phyloP scores from a whole-genome alignment of 2,113 vertebrate genomes.

The Todiramphus chloris region DNA sequence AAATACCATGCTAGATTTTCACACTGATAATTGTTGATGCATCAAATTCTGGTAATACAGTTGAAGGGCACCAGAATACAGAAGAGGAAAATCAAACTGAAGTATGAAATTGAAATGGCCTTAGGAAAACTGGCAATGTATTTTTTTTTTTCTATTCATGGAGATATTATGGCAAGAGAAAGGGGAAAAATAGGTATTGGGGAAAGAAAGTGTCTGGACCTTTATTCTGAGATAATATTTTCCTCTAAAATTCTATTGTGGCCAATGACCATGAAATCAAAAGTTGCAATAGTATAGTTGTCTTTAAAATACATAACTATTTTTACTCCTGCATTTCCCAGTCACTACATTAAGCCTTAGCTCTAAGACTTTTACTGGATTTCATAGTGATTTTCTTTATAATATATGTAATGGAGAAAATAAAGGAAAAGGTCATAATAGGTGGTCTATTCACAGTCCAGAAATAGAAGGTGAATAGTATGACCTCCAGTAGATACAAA shows the following conservation, averaged over 20 bases:
- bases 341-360: not conserved
- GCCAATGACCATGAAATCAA: not conserved
- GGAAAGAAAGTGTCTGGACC: not conserved
- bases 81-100: not conserved
- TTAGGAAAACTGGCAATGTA: not conserved
- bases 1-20: not conserved
- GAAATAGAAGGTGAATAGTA: not conserved
- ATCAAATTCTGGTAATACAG: not conserved
- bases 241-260: not conserved
- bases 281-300: not conserved
- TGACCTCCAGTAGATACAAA: not conserved
- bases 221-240: not conserved
- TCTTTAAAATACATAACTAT: not conserved
- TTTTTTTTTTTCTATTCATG: not conserved
- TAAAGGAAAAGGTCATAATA: not conserved
- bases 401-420: not conserved
- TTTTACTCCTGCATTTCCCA: not conserved
- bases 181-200: not conserved
- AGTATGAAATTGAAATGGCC: constrained; percentile 22
- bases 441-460: rapidly evolving
- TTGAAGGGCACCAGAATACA: not conserved
- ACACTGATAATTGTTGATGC: not conserved
- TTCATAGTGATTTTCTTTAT: not conserved
- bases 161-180: not conserved
- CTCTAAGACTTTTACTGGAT: not conserved